A percentile compares a stretch with the other conserved stretches of the same genome.
These are phyloP conservation scores for Sabatieria punctata DNA, from an alignment of 2,888 invertebrate species.

Conservation along the genomic window DNA sequence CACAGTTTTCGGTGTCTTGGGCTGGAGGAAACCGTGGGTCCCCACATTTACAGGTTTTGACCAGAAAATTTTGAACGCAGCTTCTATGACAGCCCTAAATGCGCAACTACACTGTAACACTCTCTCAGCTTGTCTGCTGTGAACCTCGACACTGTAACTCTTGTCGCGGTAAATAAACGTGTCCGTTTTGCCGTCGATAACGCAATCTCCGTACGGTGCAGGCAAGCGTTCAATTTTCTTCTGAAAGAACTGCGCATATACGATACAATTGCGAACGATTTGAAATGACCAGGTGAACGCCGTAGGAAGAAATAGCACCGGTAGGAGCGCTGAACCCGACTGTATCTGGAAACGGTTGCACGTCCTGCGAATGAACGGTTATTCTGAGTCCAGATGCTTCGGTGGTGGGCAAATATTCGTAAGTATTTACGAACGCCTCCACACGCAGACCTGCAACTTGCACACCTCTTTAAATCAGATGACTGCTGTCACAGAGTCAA, in stretches of 20 bases:
- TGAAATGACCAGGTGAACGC: constrained; percentile 24
- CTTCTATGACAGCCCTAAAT: constrained; percentile 23
- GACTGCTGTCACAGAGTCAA: background rate
- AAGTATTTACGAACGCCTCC: constrained; percentile 26
- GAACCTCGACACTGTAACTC: constrained; percentile 23
- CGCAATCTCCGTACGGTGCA: constrained; percentile 27
- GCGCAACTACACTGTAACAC: too few relatives aligned
- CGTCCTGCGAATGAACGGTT: constrained; percentile 23
- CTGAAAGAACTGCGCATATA: constrained; percentile 9
- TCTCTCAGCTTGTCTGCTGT: too few relatives aligned
- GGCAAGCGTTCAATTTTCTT: constrained; percentile 26
- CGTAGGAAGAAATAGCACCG: constrained; percentile 26
- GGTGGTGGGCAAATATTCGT: constrained; percentile 26
- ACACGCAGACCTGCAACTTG: constrained; percentile 20
- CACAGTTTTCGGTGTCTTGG: constrained; percentile 19
- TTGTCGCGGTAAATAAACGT: constrained; percentile 23
- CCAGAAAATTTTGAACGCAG: constrained; percentile 21
- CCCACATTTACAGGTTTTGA: constrained; percentile 23
- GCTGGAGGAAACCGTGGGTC: constrained; percentile 26
- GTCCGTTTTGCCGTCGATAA: constrained; percentile 20
- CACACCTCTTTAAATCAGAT: background rate
- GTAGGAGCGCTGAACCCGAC: constrained; percentile 27
- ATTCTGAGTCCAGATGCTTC: constrained; percentile 26
- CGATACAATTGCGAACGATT: constrained; percentile 20
- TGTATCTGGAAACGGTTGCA: constrained; percentile 27